Evolutionary conservation across 2,797 vertebrate species (phyloP), one percentile per base, ranked within the genome.

Genomic region (Microcaecilia unicolor): DNA sequence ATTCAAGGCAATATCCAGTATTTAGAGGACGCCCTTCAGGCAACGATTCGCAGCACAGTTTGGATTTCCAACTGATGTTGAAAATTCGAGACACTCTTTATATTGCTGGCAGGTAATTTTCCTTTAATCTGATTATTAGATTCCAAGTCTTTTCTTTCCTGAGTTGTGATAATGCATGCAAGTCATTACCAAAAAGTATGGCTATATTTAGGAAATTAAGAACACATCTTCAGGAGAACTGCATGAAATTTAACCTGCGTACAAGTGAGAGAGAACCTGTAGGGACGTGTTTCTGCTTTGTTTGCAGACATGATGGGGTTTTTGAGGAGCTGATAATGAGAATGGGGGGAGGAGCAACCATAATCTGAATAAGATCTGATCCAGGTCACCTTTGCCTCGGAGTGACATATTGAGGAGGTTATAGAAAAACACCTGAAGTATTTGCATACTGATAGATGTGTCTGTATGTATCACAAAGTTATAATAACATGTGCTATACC

Each of bases 61-160:
- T 99, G 67, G 96, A 98, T 89, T 99, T 97, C 85, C 96, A 99
- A 85, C 87, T 99, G 75, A 99, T 99, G 96, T 60, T 93, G 76
- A 93, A 90, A 83, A 99, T 99, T 80, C 93, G 90, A 85, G 93
- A 99, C 86, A 97, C 91, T 48, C 89, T 99, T 78, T 99, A 97
- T 86, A 96, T 99, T 37, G 86, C 93, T 78, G 94, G 96, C 89
- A 97, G 95, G 95, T 99, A 91, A 84, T 78, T 81, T 78, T 79
- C 72, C 57, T 70, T 67, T 71, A 64, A 27, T 78, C 70, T 56
- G 66, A 76, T 80, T 77, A 80, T 81, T 80, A 79, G 67, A 79
- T 76, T 74, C 76, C 79, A 73, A 78, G 69, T 73, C 62, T 71
- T 72, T 76, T 70, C 61, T 74, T 42, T 69, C 55, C 51, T 58